Evolutionary conservation across 2,797 vertebrate genomes (phyloP).

Genomic region (Acanthurus leucopareius): DNA sequence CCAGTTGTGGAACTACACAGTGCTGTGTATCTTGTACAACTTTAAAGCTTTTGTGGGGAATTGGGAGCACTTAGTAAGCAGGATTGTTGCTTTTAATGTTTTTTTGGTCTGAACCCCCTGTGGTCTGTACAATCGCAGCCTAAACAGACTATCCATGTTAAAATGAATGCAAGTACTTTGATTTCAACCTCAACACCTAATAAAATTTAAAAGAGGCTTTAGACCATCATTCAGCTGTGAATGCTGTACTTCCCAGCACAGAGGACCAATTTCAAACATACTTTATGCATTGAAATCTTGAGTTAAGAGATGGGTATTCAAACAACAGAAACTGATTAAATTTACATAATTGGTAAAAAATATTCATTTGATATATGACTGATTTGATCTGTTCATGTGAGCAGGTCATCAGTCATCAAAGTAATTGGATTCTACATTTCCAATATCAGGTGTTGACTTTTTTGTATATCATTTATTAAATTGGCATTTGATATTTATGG

Average conservation of each 20-base stretch:
- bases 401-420: neutral
- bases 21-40: too few relatives aligned
- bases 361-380: slow-evolving; percentile 13
- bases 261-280: slow-evolving; percentile 15
- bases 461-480: neutral
- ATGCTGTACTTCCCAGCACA: neutral
- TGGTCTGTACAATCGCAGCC: too few relatives aligned
- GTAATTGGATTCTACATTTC: slow-evolving; percentile 8
- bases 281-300: slow-evolving; percentile 19
- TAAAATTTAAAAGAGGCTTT: neutral
- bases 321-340: slow-evolving; percentile 9
- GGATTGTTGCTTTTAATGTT: too few relatives aligned
- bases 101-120: too few relatives aligned
- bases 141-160: too few relatives aligned
- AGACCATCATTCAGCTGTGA: slow-evolving; percentile 9
- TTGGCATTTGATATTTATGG: neutral
- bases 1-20: too few relatives aligned
- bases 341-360: slow-evolving; percentile 10
- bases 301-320: neutral
- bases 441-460: slow-evolving; percentile 6
- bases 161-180: too few relatives aligned
- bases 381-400: slow-evolving; percentile 1
- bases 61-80: too few relatives aligned
- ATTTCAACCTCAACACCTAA: too few relatives aligned
- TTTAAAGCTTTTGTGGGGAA: too few relatives aligned